These are phyloP conservation scores for Tauraco erythrolophus DNA, from an alignment of 2,113 vertebrate species.

Conservation along the genomic window DNA sequence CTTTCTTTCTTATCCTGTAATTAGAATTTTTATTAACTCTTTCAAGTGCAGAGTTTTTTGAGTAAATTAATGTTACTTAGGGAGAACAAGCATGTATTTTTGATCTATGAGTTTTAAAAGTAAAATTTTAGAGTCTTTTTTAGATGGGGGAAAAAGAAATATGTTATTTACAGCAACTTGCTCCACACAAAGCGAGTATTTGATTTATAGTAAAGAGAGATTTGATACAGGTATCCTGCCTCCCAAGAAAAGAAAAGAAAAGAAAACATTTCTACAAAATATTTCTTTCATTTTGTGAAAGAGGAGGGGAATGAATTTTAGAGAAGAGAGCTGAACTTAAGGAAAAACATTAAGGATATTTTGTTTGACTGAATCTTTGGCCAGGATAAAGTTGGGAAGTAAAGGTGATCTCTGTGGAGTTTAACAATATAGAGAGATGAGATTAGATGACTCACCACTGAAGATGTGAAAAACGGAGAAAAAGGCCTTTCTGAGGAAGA, in stretches of 20 bases:
- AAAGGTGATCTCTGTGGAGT: constrained; percentile 69
- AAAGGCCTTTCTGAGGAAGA: constrained; percentile 29
- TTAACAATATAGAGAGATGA: constrained; percentile 53
- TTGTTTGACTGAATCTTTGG: constrained; percentile 34
- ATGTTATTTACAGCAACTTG: background rate
- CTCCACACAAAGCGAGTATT: background rate
- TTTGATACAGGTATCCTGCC: background rate
- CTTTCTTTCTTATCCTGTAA: constrained; percentile 72
- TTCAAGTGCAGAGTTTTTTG: constrained; percentile 48
- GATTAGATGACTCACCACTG: constrained; percentile 44
- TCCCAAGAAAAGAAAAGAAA: background rate
- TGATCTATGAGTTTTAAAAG: background rate
- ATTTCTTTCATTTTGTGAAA: background rate
- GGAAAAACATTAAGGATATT: constrained; percentile 38
- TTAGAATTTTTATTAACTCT: constrained; percentile 76
- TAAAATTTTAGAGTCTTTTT: background rate
- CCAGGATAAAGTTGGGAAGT: constrained; percentile 61
- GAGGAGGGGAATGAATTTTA: background rate
- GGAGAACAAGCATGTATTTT: background rate
- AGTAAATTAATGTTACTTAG: constrained; percentile 46
- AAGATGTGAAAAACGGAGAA: constrained; percentile 46
- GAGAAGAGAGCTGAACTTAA: constrained; percentile 31
- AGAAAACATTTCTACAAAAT: background rate
- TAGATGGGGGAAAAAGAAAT: background rate
- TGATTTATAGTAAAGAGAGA: background rate